phyloP scores from a whole-genome alignment of 2,888 invertebrate genomes.

The Heteromurus nitidus region DNA sequence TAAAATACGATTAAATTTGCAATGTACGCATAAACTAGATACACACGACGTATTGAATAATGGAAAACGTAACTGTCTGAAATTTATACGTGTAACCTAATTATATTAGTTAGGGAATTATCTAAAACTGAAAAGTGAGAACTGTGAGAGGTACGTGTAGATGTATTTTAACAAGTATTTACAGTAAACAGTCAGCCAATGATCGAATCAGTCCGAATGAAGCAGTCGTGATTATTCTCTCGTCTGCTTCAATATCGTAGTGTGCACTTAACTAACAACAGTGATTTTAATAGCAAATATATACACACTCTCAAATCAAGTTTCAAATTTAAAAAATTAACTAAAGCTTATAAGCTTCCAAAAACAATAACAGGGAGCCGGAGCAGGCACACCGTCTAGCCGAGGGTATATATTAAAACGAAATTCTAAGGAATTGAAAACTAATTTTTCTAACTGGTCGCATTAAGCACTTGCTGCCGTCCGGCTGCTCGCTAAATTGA shows the following conservation, averaged over 20 bases:
- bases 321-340: neutral
- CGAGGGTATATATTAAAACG: neutral
- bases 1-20: neutral
- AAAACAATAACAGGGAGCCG: neutral
- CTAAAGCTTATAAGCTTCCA: neutral
- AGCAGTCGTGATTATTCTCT: too few relatives aligned
- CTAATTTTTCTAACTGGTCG: neutral
- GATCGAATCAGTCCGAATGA: too few relatives aligned
- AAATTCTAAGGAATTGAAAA: neutral
- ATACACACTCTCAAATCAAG: neutral
- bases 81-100: too few relatives aligned
- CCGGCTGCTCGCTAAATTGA: constrained; percentile 18
- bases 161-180: too few relatives aligned
- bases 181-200: too few relatives aligned
- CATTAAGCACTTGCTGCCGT: constrained; percentile 37
- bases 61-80: too few relatives aligned
- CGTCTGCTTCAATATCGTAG: too few relatives aligned
- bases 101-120: too few relatives aligned
- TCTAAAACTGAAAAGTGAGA: neutral
- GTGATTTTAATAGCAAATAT: neutral
- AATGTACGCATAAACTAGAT: neutral
- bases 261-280: neutral
- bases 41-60: neutral
- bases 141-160: neutral
- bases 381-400: neutral